phyloP scores from a whole-genome alignment of 2,797 vertebrate species.

The Phataginus tetradactyla region DNA sequence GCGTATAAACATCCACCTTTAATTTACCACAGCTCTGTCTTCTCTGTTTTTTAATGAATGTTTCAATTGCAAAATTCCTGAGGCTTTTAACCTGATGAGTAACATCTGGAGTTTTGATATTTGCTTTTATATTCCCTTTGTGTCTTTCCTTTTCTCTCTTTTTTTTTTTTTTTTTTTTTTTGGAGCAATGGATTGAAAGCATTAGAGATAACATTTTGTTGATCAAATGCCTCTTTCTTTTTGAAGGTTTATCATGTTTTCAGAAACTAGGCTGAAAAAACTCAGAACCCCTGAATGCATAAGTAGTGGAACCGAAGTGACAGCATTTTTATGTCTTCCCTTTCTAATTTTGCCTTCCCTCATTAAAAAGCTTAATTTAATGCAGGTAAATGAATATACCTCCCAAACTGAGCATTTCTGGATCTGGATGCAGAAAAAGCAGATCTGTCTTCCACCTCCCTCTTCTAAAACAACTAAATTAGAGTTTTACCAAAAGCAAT shows the following conservation, averaged over 20 bases:
- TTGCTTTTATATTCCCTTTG: not conserved
- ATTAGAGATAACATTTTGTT: not conserved
- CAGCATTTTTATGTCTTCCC: not conserved
- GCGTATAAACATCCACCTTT: not conserved
- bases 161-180: not conserved
- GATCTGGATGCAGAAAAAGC: conserved; percentile 33
- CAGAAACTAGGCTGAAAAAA: not conserved
- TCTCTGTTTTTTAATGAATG: conserved; percentile 13
- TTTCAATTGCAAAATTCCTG: not conserved
- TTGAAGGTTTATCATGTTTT: not conserved
- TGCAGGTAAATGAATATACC: not conserved
- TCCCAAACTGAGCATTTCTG: not conserved
- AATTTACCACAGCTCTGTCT: not conserved
- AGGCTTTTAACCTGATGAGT: not conserved
- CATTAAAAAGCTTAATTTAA: conserved; percentile 17
- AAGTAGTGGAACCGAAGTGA: not conserved
- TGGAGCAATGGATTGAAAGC: not conserved
- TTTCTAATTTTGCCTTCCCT: not conserved
- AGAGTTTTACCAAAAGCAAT: not conserved
- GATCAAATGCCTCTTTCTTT: not conserved
- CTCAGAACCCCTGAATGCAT: not conserved
- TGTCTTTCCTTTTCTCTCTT: not conserved
- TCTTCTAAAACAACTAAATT: not conserved
- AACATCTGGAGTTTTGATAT: not conserved
- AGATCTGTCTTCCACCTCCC: not conserved